These are phyloP conservation scores for Mastacembelus armatus DNA, from an alignment of 2,797 vertebrate species.

Conservation along the genomic window DNA sequence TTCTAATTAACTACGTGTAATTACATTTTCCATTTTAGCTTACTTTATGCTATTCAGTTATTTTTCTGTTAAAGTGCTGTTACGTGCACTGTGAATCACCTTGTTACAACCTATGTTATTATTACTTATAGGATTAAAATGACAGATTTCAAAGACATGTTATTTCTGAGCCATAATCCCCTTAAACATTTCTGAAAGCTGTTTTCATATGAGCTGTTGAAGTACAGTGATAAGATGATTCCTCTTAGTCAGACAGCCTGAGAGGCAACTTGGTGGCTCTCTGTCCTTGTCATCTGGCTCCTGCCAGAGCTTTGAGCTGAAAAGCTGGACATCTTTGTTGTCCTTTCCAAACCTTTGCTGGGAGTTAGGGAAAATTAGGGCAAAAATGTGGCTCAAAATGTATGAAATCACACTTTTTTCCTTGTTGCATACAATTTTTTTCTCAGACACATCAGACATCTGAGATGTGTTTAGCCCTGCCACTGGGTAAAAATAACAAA, in stretches of 20 bases:
- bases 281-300: constrained; percentile 24
- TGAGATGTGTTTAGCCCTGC: constrained; percentile 30
- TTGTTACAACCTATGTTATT: constrained; percentile 37
- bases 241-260: constrained; percentile 35
- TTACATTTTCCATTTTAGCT: constrained; percentile 26
- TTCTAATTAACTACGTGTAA: constrained; percentile 44
- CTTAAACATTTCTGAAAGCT: constrained; percentile 24
- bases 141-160: constrained; percentile 31
- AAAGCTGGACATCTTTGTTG: constrained; percentile 48
- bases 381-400: constrained; percentile 38
- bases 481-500: constrained; percentile 40
- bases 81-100: constrained; percentile 39
- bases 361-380: constrained; percentile 26
- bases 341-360: constrained; percentile 46
- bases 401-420: constrained; percentile 13
- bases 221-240: constrained; percentile 19
- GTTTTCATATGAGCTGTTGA: constrained; percentile 24
- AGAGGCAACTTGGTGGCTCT: constrained; percentile 34
- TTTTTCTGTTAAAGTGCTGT: constrained; percentile 26
- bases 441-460: constrained; percentile 36
- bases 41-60: constrained; percentile 13
- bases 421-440: constrained; percentile 6
- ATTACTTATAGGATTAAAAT: constrained; percentile 39
- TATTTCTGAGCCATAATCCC: constrained; percentile 43
- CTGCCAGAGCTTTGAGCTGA: constrained; percentile 41